These are phyloP conservation scores for Megalops atlanticus DNA, from an alignment of 2,113 vertebrate genomes.

Conservation along the genomic window DNA sequence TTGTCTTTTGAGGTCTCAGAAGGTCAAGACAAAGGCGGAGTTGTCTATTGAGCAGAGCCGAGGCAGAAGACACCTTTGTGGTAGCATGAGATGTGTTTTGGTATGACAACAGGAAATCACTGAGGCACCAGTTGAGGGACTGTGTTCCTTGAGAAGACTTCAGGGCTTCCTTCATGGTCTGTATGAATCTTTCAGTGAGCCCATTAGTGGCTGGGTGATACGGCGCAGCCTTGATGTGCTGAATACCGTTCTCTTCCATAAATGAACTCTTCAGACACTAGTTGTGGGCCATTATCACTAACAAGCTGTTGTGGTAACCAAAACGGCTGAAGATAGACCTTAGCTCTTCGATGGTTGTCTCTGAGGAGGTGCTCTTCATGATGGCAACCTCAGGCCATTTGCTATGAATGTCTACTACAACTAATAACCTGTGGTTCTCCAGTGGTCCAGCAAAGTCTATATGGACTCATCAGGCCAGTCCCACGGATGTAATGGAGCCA, in stretches of 20 bases:
- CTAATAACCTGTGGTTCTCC: constrained; percentile 7
- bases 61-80: constrained; percentile 9
- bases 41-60: neutral
- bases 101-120: constrained; percentile 3
- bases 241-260: constrained; percentile 22
- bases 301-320: constrained; percentile 20
- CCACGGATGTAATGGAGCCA: neutral
- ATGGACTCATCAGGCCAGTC: too few species aligned
- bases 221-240: constrained; percentile 22
- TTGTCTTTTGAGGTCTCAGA: constrained; percentile 8
- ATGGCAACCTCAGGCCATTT: constrained; percentile 27
- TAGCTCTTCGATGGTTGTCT: constrained; percentile 28
- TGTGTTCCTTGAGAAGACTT: constrained; percentile 25
- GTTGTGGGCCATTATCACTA: constrained; percentile 13
- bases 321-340: constrained; percentile 23
- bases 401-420: constrained; percentile 16
- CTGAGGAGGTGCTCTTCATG: constrained; percentile 18
- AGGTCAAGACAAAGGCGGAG: constrained; percentile 16
- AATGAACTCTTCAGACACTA: constrained; percentile 22
- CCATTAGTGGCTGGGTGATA: constrained; percentile 39
- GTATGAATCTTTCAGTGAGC: constrained; percentile 31
- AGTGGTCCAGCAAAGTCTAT: constrained; percentile 13
- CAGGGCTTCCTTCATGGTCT: constrained; percentile 33
- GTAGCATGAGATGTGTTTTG: constrained; percentile 16
- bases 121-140: constrained; percentile 16